Conservation (phyloP, 1,140 invertebrate species). For the Macrobrachium rosenbergii region DNA sequence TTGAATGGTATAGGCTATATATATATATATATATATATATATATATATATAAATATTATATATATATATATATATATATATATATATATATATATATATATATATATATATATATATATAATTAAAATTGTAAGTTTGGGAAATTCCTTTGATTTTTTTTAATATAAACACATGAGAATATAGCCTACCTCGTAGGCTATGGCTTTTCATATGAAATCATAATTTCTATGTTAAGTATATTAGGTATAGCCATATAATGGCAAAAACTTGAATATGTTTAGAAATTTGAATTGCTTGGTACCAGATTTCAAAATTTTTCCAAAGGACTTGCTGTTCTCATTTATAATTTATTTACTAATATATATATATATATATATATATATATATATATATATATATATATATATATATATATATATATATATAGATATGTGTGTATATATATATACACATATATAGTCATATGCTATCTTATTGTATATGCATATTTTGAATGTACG, state of each 20-base stretch:
- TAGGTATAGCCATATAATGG: too few relatives aligned
- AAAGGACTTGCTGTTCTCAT: too few relatives aligned
- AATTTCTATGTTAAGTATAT: too few relatives aligned
- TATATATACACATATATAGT: background rate
- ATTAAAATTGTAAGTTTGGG: too few relatives aligned
- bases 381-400: background rate
- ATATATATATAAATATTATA: constrained; percentile 15
- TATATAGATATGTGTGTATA: background rate
- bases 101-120: background rate
- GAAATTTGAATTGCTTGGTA: too few relatives aligned
- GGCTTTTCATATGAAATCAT: too few relatives aligned
- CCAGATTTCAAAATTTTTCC: too few relatives aligned
- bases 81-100: background rate
- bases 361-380: background rate
- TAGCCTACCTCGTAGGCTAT: background rate
- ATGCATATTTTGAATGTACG: too few relatives aligned
- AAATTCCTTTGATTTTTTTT: too few relatives aligned
- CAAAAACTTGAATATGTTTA: too few relatives aligned
- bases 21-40: constrained; percentile 24
- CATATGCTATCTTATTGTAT: too few relatives aligned
- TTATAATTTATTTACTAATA: background rate
- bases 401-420: constrained; percentile 14
- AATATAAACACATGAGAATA: background rate
- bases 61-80: background rate
- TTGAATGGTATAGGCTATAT: background rate